Conservation (phyloP, 1,140 invertebrate species). For the Ladona fulva region DNA sequence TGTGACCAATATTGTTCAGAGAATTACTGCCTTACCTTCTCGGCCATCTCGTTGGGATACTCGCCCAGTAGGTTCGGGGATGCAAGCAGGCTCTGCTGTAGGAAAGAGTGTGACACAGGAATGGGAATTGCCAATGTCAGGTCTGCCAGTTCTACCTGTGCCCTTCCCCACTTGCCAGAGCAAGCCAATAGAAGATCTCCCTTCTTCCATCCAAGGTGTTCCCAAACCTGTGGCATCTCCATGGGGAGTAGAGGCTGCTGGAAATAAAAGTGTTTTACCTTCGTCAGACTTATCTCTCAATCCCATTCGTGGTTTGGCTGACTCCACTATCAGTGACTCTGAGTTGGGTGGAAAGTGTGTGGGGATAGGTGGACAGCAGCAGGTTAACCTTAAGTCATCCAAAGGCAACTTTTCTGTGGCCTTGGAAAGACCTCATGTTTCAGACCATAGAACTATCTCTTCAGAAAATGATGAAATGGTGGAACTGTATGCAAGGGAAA, state of each 20-base stretch:
- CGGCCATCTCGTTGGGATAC: background rate
- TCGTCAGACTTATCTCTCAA: background rate
- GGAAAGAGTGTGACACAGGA: background rate
- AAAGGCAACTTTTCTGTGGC: background rate
- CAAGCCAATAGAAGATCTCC: background rate
- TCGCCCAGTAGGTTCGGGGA: background rate
- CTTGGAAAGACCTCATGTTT: background rate
- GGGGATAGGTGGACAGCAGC: background rate
- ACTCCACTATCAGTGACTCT: background rate
- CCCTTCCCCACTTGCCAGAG: background rate
- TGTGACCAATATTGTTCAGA: too few relatives aligned
- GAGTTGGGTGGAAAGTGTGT: background rate
- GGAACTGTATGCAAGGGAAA: background rate
- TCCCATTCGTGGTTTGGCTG: background rate
- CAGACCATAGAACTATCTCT: background rate
- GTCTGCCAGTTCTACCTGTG: background rate
- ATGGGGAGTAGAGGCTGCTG: background rate
- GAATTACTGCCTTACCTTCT: background rate
- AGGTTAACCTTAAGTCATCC: background rate
- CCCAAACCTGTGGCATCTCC: background rate
- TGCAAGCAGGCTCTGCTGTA: background rate
- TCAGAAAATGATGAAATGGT: background rate
- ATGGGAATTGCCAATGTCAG: background rate
- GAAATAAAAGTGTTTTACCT: background rate
- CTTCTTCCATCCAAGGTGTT: background rate